Base-by-base conservation (phyloP, 2,113 vertebrate genomes). In the Heterotilapia buettikoferi region DNA sequence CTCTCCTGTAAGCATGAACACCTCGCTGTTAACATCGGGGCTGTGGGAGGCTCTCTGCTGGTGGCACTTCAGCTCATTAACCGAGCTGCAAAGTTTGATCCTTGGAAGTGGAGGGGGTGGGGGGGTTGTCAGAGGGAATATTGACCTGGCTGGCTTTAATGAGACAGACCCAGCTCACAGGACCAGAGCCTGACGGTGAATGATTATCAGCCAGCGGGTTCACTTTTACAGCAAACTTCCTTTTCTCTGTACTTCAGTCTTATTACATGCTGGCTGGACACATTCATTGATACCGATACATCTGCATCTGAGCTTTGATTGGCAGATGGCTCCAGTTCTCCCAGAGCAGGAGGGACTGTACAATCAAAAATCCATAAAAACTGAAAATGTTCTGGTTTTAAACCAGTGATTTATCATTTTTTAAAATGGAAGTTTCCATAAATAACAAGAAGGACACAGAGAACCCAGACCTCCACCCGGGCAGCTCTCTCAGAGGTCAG, bases 11-110 rank as follows among this genome's bases (percentile, higher is more conserved):
- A 63, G 84, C 80, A 85, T 66, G 71, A 19, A 50, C 43, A 47
- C 71, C 71, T 47, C 13, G 6, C 16, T 19, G 71, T 78, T 19
- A 78, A 12, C 71, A 50, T 78, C 1, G 2, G 43, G 26, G 2
- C 71, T 31, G 84, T n/a, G 54, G 76, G 63, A 63, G 85, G 54
- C 40, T 63, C 80, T 50, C 24, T 19, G 71, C 83, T 68, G 83
- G 24, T 29, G 76, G 63, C 38, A 21, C 33, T 73, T 80, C 79
- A 57, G 83, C 87, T 92, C 89, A 86, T 93, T 91, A 91, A 83
- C 54, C 2, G 5, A 63, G 43, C 86, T 6, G 24, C 16, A 85
- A 36, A 82, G 66, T 57, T 85, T 80, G 86, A 68, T 80, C 43
- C 8, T 24, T 68, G 50, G 16, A 59, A 73, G 68, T 73, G 54